phyloP scores from a whole-genome alignment of 2,797 vertebrate genomes.

The Catamblyrhynchus diadema region DNA sequence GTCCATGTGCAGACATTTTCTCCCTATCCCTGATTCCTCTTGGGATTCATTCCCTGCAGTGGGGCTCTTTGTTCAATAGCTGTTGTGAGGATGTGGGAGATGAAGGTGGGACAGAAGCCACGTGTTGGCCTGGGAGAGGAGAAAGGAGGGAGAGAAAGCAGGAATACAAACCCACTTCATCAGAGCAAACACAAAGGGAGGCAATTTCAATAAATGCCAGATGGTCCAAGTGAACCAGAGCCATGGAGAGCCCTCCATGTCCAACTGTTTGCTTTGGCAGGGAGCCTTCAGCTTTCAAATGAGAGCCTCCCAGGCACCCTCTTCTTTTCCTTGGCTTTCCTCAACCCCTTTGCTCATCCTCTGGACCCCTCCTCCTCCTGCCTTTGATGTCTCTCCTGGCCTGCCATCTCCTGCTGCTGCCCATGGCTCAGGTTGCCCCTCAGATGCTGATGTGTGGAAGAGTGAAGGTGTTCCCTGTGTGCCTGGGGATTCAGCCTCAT shows the following conservation, averaged over 20 bases:
- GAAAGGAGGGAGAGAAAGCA: not conserved
- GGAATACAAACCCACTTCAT: not conserved
- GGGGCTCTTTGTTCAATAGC: not conserved
- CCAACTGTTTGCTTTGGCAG: conserved; percentile 65
- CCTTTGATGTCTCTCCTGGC: not conserved
- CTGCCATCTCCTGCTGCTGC: not conserved
- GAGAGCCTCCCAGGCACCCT: not conserved
- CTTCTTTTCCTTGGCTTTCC: not conserved
- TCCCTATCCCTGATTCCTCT: not conserved
- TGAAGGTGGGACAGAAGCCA: not conserved
- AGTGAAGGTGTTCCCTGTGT: rapidly evolving
- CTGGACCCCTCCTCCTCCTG: not conserved
- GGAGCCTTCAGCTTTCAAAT: not conserved
- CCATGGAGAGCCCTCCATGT: not conserved
- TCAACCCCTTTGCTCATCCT: not conserved
- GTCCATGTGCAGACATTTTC: rapidly evolving
- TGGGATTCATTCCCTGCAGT: rapidly evolving
- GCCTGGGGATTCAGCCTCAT: rapidly evolving
- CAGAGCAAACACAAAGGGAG: not conserved
- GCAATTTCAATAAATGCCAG: conserved; percentile 47
- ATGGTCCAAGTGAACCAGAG: conserved; percentile 50
- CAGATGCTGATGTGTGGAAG: rapidly evolving
- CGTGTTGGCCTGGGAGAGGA: not conserved
- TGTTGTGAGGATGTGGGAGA: rapidly evolving
- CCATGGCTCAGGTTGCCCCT: rapidly evolving